Evolutionary conservation across 1,140 invertebrate genomes (phyloP).

Genomic region (Listronotus oregonensis): DNA sequence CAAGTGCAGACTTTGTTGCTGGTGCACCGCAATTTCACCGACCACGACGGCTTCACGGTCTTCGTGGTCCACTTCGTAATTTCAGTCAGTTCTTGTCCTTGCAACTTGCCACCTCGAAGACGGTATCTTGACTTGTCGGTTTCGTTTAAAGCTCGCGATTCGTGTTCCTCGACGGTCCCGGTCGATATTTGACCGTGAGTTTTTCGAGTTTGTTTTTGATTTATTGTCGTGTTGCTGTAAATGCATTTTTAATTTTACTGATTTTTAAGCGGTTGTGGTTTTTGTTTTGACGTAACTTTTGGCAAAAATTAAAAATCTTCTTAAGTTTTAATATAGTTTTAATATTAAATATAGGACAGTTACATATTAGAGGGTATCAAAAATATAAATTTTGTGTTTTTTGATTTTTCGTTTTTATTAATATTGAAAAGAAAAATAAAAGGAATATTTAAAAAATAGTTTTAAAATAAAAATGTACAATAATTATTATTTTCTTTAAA

Average conservation of each 20-base stretch:
- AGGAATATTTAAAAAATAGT: too few species aligned
- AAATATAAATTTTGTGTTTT: too few species aligned
- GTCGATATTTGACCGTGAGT: constrained; percentile 12
- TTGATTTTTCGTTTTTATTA: too few species aligned
- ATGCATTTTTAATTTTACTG: not conserved
- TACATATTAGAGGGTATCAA: too few species aligned
- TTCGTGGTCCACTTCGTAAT: constrained; percentile 32
- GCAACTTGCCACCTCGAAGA: constrained; percentile 25
- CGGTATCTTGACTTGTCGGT: constrained; percentile 4
- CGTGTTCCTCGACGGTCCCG: constrained; percentile 3
- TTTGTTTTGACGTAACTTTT: too few species aligned
- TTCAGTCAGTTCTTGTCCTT: constrained; percentile 33
- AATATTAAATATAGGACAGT: too few species aligned
- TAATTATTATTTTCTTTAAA: too few species aligned
- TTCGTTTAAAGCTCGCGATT: constrained; percentile 6
- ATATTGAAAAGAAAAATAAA: too few species aligned
- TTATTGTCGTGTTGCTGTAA: not conserved
- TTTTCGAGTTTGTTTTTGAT: not conserved
- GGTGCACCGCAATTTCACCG: constrained; percentile 22
- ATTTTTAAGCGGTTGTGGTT: too few species aligned
- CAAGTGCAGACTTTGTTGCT: constrained; percentile 21
- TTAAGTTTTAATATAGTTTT: too few species aligned
- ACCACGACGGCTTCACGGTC: constrained; percentile 22
- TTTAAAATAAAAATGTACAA: too few species aligned
- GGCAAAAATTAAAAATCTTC: too few species aligned